A percentile compares a stretch with the other conserved stretches of the same genome.
Evolutionary conservation across 2,113 vertebrate genomes (phyloP).

Genomic region (Apteryx owenii): DNA sequence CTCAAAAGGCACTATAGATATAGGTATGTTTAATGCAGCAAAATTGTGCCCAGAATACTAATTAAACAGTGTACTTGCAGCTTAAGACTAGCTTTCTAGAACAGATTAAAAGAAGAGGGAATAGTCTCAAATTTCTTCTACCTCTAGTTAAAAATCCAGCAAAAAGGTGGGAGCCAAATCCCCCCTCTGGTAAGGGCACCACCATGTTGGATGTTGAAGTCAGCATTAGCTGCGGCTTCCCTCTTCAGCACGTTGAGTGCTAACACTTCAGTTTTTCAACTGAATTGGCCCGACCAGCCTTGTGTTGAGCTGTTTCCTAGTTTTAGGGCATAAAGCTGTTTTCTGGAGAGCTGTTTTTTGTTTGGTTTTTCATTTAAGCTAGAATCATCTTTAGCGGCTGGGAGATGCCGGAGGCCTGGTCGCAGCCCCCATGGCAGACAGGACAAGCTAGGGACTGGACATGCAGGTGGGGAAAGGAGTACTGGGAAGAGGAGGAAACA

Average conservation of each 20-base stretch:
- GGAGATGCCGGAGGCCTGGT: not conserved
- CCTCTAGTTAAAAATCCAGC: not conserved
- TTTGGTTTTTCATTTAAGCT: not conserved
- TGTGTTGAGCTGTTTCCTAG: not conserved
- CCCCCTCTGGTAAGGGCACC: not conserved
- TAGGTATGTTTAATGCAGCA: not conserved
- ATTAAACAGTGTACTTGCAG: rapidly evolving
- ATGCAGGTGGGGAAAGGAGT: not conserved
- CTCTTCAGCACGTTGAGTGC: not conserved
- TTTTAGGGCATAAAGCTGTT: not conserved
- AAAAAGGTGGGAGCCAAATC: not conserved
- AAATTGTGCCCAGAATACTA: not conserved
- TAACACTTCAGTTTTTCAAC: not conserved
- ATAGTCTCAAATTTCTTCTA: not conserved
- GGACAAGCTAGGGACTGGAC: constrained; percentile 58
- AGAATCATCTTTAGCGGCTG: not conserved
- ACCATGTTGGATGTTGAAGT: not conserved
- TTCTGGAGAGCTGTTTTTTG: not conserved
- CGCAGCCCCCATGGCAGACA: constrained; percentile 10
- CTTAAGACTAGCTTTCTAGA: not conserved
- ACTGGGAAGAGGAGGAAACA: constrained; percentile 18
- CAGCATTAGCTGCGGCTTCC: rapidly evolving
- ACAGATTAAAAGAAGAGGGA: not conserved
- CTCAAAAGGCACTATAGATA: rapidly evolving
- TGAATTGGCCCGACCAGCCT: not conserved